A percentile compares a stretch with the other conserved stretches of the same genome.
Conservation (phyloP, 2,113 vertebrate genomes). For the Etia nguti region DNA sequence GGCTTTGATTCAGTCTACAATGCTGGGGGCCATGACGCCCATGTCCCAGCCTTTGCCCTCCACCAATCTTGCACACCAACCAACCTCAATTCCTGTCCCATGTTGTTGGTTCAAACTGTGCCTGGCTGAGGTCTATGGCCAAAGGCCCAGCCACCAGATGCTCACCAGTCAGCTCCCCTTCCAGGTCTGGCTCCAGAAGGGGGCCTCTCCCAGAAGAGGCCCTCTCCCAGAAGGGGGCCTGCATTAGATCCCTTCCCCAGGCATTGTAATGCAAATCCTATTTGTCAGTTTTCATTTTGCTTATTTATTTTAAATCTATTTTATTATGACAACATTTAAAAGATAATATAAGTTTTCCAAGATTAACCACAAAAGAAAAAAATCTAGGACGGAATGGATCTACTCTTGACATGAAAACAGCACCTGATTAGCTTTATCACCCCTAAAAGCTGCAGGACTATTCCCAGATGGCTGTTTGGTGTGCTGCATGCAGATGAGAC, state of each 20-base stretch:
- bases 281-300: not conserved
- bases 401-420: constrained; percentile 42
- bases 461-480: constrained; percentile 66
- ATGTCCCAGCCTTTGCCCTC: not conserved
- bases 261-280: not conserved
- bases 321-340: not conserved
- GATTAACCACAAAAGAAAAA: not conserved
- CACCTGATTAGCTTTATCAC: constrained; percentile 63
- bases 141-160: not conserved
- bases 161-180: not conserved
- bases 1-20: not conserved
- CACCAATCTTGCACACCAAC: not conserved
- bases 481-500: constrained; percentile 63
- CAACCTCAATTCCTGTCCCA: not conserved
- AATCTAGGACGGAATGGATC: constrained; percentile 34
- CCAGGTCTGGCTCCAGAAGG: not conserved
- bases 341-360: not conserved
- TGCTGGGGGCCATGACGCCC: not conserved
- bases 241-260: not conserved
- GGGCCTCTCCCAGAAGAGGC: not conserved
- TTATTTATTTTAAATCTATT: fast-evolving
- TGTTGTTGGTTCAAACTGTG: not conserved
- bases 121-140: not conserved
- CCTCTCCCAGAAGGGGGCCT: not conserved
- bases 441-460: constrained; percentile 67